These are phyloP conservation scores for Vanessa atalanta DNA, from an alignment of 1,140 invertebrate genomes.

Conservation along the genomic window DNA sequence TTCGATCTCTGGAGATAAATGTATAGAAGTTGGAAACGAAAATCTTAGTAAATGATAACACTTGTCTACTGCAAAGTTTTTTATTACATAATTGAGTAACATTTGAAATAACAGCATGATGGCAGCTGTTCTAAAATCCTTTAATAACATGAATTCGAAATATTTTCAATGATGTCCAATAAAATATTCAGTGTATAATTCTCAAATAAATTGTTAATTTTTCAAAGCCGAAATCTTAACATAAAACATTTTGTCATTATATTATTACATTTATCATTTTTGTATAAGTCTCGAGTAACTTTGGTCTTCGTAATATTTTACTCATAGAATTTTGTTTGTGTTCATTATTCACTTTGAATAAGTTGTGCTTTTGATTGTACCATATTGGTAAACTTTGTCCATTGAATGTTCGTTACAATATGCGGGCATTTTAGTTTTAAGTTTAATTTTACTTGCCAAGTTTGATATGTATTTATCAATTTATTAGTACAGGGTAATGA, in stretches of 20 bases:
- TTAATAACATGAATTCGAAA: too few species aligned
- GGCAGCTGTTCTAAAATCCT: too few species aligned
- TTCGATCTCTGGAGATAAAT: background rate
- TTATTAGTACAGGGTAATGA: slow-evolving; percentile 22
- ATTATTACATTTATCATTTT: background rate
- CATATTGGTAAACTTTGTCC: slow-evolving; percentile 48
- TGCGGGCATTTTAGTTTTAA: slow-evolving; percentile 6
- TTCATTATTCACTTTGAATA: slow-evolving; percentile 53
- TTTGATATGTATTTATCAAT: slow-evolving; percentile 9
- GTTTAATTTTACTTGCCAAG: slow-evolving; percentile 26
- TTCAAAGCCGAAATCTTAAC: background rate
- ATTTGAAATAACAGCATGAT: too few species aligned
- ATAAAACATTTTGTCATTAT: background rate
- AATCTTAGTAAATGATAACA: background rate
- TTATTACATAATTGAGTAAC: background rate
- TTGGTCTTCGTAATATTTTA: background rate
- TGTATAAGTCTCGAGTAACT: slow-evolving; percentile 5
- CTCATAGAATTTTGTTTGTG: slow-evolving; percentile 33
- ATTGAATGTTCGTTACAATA: slow-evolving; percentile 41
- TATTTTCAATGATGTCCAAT: too few species aligned
- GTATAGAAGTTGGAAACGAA: background rate
- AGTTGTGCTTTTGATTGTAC: slow-evolving; percentile 42
- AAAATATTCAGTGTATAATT: too few species aligned
- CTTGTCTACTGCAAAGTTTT: background rate
- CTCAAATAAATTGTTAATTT: background rate